These are phyloP conservation scores for Stegodyphus mimosarum DNA, from an alignment of 1,140 invertebrate genomes.

Conservation along the genomic window DNA sequence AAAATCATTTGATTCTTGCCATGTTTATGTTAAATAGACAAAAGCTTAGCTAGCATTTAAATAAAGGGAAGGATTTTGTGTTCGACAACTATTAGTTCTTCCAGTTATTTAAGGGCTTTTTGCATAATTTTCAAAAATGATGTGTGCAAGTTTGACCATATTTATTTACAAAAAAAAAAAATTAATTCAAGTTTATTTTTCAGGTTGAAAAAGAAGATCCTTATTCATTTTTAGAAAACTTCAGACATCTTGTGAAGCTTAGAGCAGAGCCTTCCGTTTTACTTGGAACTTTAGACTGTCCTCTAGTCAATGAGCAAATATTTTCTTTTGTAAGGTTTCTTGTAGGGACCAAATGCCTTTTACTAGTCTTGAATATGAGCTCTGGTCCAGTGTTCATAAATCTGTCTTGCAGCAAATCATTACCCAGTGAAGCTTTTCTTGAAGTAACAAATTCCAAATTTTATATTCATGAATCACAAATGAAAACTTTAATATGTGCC, in stretches of 20 bases:
- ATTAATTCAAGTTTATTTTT: not conserved
- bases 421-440: conserved; percentile 14
- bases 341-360: conserved; percentile 6
- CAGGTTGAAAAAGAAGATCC: conserved; percentile 28
- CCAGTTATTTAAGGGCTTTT: too few species aligned
- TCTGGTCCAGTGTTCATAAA: not conserved
- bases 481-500: not conserved
- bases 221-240: conserved; percentile 17
- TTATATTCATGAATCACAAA: not conserved
- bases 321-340: conserved; percentile 40
- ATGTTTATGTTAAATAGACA: too few species aligned
- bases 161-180: too few species aligned
- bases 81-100: too few species aligned
- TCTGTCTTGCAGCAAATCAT: not conserved
- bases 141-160: too few species aligned
- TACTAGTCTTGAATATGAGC: conserved; percentile 34
- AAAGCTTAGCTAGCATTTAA: too few species aligned
- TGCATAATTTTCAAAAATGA: too few species aligned
- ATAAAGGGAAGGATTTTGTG: too few species aligned
- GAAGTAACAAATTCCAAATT: conserved; percentile 25
- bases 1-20: too few species aligned
- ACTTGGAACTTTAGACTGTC: conserved; percentile 10
- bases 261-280: conserved; percentile 25
- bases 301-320: conserved; percentile 5
- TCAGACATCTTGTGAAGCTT: conserved; percentile 29